phyloP scores from a whole-genome alignment of 37 sponge, comb jelly and placozoan genomes.

The Lycopodina hypogea region DNA sequence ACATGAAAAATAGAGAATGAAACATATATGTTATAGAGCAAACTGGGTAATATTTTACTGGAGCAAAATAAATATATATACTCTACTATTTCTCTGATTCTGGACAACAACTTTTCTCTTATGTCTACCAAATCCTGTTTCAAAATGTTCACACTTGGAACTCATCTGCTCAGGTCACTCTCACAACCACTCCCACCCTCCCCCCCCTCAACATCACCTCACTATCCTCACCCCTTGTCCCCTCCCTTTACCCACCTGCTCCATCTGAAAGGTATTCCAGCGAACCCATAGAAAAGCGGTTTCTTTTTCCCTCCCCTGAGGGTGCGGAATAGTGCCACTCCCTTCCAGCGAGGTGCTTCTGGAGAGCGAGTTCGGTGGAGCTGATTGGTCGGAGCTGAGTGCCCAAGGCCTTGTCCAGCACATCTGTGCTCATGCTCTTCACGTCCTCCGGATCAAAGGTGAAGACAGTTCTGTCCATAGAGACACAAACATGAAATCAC shows the following conservation, averaged over 20 bases:
- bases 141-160: too few relatives aligned
- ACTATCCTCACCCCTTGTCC: neutral
- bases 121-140: too few relatives aligned
- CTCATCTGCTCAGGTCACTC: neutral
- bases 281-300: slow-evolving; percentile 57
- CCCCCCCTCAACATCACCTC: too few relatives aligned
- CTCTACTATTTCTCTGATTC: too few relatives aligned
- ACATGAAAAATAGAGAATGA: neutral
- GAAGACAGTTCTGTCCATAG: slow-evolving; percentile 21
- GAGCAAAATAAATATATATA: too few relatives aligned
- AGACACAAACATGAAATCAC: neutral
- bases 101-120: too few relatives aligned
- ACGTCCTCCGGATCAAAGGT: slow-evolving; percentile 31
- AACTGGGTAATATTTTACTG: too few relatives aligned
- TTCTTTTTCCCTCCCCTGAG: slow-evolving; percentile 5
- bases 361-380: neutral
- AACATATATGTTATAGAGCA: too few relatives aligned
- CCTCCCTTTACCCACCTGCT: slow-evolving; percentile 30
- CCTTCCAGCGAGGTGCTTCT: slow-evolving; percentile 15
- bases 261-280: slow-evolving; percentile 74
- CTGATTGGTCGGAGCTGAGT: neutral
- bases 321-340: slow-evolving; percentile 51
- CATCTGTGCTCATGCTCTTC: slow-evolving; percentile 13
- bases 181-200: neutral
- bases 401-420: slow-evolving; percentile 15